Evolutionary conservation across 2,113 vertebrate genomes (phyloP).

Genomic region (Atherinomorus stipes): DNA sequence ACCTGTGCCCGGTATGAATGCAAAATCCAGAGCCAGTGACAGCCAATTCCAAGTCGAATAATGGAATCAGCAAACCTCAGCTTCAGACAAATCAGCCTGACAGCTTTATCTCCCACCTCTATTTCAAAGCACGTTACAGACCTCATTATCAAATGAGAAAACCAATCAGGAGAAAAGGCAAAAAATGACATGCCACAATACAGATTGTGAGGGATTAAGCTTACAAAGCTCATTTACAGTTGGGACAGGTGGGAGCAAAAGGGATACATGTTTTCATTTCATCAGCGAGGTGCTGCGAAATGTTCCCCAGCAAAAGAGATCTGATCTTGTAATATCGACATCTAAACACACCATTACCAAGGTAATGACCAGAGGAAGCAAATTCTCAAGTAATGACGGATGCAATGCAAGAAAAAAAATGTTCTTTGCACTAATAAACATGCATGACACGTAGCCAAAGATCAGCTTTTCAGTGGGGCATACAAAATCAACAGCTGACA

Average conservation of each 20-base stretch:
- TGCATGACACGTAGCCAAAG: neutral
- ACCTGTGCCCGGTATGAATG: conserved; percentile 72
- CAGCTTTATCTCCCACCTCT: conserved; percentile 62
- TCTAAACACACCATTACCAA: neutral
- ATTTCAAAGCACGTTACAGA: conserved; percentile 55
- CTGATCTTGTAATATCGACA: neutral
- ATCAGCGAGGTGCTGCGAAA: conserved; percentile 14
- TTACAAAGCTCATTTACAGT: conserved; percentile 56
- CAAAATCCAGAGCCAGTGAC: conserved; percentile 62
- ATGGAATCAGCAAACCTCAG: conserved; percentile 67
- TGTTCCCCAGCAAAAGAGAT: conserved; percentile 1
- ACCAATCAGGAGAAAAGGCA: conserved; percentile 43
- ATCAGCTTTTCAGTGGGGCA: neutral
- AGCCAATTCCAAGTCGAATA: conserved; percentile 71
- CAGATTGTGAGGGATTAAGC: conserved; percentile 34
- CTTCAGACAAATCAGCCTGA: conserved; percentile 66
- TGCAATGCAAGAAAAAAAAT: neutral
- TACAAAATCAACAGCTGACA: neutral
- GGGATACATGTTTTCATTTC: conserved; percentile 50
- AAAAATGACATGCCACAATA: conserved; percentile 39
- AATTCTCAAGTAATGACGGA: neutral
- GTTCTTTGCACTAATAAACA: neutral
- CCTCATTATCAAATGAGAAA: conserved; percentile 69
- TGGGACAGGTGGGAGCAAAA: conserved; percentile 43
- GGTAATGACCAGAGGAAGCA: neutral